These are phyloP conservation scores for Nannospalax galili DNA, from an alignment of 2,113 vertebrate species.

Conservation along the genomic window DNA sequence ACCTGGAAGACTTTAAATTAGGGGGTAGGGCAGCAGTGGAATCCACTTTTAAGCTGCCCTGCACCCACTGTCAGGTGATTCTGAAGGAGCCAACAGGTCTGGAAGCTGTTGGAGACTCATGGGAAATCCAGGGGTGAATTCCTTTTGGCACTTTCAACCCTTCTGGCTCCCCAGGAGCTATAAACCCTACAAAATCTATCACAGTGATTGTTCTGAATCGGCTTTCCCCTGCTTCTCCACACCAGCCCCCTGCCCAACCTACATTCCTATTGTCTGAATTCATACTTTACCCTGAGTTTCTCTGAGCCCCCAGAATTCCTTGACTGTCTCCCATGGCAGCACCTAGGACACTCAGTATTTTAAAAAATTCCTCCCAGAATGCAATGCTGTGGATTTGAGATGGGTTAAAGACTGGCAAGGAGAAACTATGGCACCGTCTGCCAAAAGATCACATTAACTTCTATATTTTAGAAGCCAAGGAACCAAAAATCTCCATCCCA, in stretches of 20 bases:
- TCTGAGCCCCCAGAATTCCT: not conserved
- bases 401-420: not conserved
- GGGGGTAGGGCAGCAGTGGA: not conserved
- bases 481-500: not conserved
- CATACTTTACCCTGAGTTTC: not conserved
- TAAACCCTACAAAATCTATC: not conserved
- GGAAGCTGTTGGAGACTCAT: not conserved
- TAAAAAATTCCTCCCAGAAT: slow-evolving; percentile 8
- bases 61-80: not conserved
- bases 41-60: not conserved
- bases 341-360: not conserved
- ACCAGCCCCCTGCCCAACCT: not conserved
- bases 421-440: not conserved
- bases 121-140: not conserved
- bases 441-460: not conserved
- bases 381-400: not conserved
- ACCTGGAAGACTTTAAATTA: not conserved
- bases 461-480: slow-evolving; percentile 1
- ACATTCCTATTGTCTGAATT: not conserved
- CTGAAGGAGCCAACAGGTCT: not conserved
- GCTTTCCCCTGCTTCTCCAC: not conserved
- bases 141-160: not conserved
- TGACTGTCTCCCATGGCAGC: not conserved
- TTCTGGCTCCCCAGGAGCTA: not conserved
- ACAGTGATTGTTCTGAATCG: not conserved